Percentiles rank a stretch among this genome's conserved stretches.
phyloP scores from a whole-genome alignment of 2,113 vertebrate genomes.

The Anas platyrhynchos region DNA sequence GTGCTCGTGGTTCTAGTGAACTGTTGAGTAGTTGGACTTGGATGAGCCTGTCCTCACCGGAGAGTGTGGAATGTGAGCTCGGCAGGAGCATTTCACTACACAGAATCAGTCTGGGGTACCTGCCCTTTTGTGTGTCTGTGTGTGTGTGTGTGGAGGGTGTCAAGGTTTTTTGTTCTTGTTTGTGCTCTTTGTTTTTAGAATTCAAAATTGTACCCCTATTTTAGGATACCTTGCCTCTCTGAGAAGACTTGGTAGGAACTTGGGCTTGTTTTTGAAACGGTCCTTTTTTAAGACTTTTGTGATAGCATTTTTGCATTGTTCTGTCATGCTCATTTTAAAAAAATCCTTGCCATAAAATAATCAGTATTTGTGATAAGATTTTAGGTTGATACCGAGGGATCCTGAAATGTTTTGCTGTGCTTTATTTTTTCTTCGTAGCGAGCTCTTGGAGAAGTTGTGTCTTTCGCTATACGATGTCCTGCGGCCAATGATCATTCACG shows the following conservation, averaged over 20 bases:
- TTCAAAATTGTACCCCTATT: not conserved
- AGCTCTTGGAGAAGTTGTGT: slow-evolving; percentile 94
- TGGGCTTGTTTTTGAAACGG: not conserved
- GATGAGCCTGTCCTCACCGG: not conserved
- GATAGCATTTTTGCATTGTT: not conserved
- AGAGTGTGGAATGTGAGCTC: not conserved
- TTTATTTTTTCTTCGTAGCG: slow-evolving; percentile 76
- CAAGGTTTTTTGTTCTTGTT: not conserved
- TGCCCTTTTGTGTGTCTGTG: not conserved
- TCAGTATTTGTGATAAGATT: not conserved
- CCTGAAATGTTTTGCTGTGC: slow-evolving; percentile 3
- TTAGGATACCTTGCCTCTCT: not conserved
- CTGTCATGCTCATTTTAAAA: not conserved
- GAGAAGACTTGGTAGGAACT: not conserved
- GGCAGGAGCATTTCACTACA: not conserved
- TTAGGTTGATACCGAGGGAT: not conserved
- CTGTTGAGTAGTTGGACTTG: not conserved
- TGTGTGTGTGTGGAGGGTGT: not conserved
- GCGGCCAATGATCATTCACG: slow-evolving; percentile 95
- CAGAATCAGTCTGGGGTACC: not conserved
- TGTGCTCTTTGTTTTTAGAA: not conserved
- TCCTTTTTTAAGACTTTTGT: not conserved
- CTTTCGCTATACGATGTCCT: slow-evolving; percentile 94
- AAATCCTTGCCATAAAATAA: not conserved
- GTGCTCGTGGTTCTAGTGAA: not conserved